These are phyloP conservation scores for Nezara viridula DNA, from an alignment of 2,888 invertebrate species.

Conservation along the genomic window DNA sequence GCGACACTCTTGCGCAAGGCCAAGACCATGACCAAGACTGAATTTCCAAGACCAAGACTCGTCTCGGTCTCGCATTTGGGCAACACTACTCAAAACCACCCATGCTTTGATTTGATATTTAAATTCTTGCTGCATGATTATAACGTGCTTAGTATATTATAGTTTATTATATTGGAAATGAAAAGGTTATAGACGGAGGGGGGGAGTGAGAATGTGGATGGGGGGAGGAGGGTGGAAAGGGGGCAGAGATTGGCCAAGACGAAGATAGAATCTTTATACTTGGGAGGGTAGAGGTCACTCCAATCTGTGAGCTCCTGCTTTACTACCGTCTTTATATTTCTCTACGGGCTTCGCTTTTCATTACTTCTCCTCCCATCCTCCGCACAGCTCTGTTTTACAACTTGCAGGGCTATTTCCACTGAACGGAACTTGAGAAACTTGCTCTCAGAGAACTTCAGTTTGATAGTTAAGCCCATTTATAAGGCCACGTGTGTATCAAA, in stretches of 20 bases:
- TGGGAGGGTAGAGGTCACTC: conserved; percentile 43
- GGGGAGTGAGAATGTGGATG: conserved; percentile 34
- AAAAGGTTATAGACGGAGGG: background rate
- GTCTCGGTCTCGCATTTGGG: too few relatives aligned
- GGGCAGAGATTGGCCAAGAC: conserved; percentile 60
- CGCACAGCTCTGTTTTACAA: conserved; percentile 25
- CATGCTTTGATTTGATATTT: too few relatives aligned
- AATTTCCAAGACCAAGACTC: too few relatives aligned
- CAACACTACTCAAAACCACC: too few relatives aligned
- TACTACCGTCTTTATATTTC: conserved; percentile 54
- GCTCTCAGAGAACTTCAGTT: background rate
- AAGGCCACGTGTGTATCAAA: background rate
- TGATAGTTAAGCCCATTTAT: background rate
- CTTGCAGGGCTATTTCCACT: background rate
- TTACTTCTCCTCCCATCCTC: conserved; percentile 8
- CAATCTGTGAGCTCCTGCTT: conserved; percentile 40
- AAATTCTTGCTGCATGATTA: too few relatives aligned
- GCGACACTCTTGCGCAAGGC: too few relatives aligned
- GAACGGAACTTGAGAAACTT: background rate
- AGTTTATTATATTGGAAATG: background rate
- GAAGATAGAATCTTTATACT: conserved; percentile 62
- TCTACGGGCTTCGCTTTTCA: conserved; percentile 47
- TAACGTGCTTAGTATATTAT: too few relatives aligned
- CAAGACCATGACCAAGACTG: too few relatives aligned
- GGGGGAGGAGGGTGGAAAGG: conserved; percentile 43